phyloP scores from a whole-genome alignment of 2,888 invertebrate species.

The Phaonia tiefii region DNA sequence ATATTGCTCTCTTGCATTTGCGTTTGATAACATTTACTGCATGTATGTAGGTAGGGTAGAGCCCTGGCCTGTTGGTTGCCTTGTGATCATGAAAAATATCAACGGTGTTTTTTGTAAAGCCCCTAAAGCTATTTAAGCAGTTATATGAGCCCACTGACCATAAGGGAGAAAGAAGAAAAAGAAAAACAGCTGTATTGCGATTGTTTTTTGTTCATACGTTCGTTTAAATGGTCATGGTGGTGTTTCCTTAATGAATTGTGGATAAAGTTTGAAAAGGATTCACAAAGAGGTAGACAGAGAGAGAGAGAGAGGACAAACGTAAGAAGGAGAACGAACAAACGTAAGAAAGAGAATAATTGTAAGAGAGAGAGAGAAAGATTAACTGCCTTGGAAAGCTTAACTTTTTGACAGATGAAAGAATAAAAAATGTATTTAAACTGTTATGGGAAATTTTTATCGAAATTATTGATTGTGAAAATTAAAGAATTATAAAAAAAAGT shows the following conservation, averaged over 20 bases:
- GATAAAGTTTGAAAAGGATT: slow-evolving; percentile 34
- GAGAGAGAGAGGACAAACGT: background rate
- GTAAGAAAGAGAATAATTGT: too few species aligned
- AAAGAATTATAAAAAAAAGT: too few species aligned
- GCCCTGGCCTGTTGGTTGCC: background rate
- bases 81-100: slow-evolving; percentile 62
- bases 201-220: slow-evolving; percentile 52
- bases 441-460: too few species aligned
- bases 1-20: slow-evolving; percentile 8
- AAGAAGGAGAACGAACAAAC: too few species aligned
- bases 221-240: background rate
- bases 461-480: too few species aligned
- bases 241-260: slow-evolving; percentile 64
- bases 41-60: background rate
- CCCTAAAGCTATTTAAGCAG: slow-evolving; percentile 68
- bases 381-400: too few species aligned
- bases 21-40: background rate
- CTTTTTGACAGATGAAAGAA: too few species aligned
- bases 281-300: slow-evolving; percentile 57
- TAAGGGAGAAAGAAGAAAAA: slow-evolving; percentile 27
- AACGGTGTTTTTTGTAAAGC: slow-evolving; percentile 66
- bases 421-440: too few species aligned
- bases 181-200: slow-evolving; percentile 65
- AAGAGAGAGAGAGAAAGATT: too few species aligned
- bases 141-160: slow-evolving; percentile 38